Percentiles rank a stretch among this genome's conserved stretches.
Evolutionary conservation across 2,113 vertebrate species (phyloP).

Genomic region (Danionella cerebrum): DNA sequence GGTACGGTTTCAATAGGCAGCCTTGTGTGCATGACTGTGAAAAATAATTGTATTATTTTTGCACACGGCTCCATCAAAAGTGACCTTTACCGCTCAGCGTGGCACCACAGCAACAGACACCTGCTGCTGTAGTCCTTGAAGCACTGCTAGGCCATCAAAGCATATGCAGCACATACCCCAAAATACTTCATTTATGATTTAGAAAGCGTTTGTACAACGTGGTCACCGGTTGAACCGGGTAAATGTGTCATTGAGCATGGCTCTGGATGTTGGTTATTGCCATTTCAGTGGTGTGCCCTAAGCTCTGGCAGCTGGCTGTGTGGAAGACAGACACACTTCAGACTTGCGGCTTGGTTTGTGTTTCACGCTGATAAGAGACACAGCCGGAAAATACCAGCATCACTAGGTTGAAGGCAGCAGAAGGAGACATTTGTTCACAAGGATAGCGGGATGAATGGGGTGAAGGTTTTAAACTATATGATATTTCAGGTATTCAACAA

Average conservation of each 20-base stretch:
- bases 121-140: conserved; percentile 23
- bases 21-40: conserved; percentile 11
- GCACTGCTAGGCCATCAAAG: neutral
- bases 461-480: too few relatives aligned
- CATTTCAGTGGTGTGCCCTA: neutral
- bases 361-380: conserved; percentile 8
- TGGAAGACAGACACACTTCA: neutral
- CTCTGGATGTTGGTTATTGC: neutral
- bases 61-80: conserved; percentile 7
- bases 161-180: neutral
- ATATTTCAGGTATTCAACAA: too few relatives aligned
- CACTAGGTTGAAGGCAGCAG: neutral
- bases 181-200: conserved; percentile 1
- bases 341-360: neutral
- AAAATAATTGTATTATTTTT: conserved; percentile 23
- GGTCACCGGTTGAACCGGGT: too few relatives aligned
- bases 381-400: neutral
- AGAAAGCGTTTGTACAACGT: neutral
- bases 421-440: neutral
- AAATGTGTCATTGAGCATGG: too few relatives aligned
- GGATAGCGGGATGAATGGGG: neutral
- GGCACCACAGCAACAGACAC: conserved; percentile 26
- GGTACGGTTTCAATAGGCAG: neutral
- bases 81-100: conserved; percentile 35
- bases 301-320: neutral